phyloP scores from a whole-genome alignment of 1,140 invertebrate genomes.

The Drusus annulatus region DNA sequence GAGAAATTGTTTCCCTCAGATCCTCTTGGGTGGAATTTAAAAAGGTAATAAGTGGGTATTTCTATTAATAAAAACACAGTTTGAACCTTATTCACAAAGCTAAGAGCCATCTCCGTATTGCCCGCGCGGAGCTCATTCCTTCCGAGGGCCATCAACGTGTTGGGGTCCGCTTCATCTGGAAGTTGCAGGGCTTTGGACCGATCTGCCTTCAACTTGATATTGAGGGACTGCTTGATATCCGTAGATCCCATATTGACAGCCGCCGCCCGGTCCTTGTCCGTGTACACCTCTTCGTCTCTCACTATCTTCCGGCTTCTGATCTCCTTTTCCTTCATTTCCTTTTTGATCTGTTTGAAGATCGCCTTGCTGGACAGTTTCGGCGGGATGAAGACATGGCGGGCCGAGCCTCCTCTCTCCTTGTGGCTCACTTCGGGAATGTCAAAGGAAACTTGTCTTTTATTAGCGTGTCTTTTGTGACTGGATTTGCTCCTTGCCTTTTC shows the following conservation, averaged over 20 bases:
- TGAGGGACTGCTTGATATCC: conserved; percentile 89
- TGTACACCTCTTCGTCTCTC: conserved; percentile 86
- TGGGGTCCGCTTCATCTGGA: conserved; percentile 84
- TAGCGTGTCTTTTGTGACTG: conserved; percentile 60
- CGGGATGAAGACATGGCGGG: conserved; percentile 45
- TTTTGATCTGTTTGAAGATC: conserved; percentile 64
- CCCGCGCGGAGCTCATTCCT: conserved; percentile 82
- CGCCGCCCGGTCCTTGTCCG: conserved; percentile 91
- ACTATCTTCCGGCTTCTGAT: conserved; percentile 71
- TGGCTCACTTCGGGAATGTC: conserved; percentile 63
- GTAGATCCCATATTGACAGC: conserved; percentile 87
- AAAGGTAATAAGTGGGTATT: too few relatives aligned
- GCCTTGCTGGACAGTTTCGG: conserved; percentile 61
- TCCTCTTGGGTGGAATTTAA: too few relatives aligned
- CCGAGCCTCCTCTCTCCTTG: conserved; percentile 60
- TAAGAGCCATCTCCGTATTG: conserved; percentile 78
- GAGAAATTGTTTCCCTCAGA: too few relatives aligned
- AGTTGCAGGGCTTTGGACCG: conserved; percentile 80
- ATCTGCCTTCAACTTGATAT: conserved; percentile 85
- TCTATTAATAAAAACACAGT: too few relatives aligned
- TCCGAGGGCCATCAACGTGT: conserved; percentile 81
- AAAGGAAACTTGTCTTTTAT: conserved; percentile 64
- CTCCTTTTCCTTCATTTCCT: conserved; percentile 65
- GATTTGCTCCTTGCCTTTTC: conserved; percentile 49
- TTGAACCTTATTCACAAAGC: conserved; percentile 88